Base-by-base conservation (phyloP, 2,113 vertebrate species). In the Trogon surrucura region DNA sequence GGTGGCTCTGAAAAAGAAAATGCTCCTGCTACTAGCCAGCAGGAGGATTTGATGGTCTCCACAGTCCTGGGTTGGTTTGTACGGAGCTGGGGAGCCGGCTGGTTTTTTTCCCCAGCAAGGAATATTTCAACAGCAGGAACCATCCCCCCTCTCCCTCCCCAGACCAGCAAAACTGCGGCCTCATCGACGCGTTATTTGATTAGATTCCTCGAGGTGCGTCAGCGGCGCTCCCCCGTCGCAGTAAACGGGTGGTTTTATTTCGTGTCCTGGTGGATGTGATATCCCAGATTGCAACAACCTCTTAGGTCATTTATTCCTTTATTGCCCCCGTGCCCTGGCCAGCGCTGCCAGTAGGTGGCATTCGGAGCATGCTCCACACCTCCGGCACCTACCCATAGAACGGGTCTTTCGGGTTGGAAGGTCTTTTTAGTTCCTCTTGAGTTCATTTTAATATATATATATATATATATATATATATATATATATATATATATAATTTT, bases 271-370 rank as follows among this genome's bases (percentile, higher is more conserved):
- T 1, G 14, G 1, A 3, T 8, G 51, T 21, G 15, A 41, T 7
- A 0, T 2, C 38, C 50, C 34, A 18, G 34, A 4, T 27, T 17
- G 21, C 38, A 11, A 0, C 36, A 2, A 3, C 1, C 1, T 3
- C 0, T 2, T 2, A 9, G 3, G 1, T 8, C 41, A 41, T 41
- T 41, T 41, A 41, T 41, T 41, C 41, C 41, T 41, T 41, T 41
- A 41, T 41, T 41, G 41, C 41, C 41, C 41, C 41, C 10, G 41
- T 41, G 41, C 41, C 27, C 0, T 0, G 44, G 45, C 14, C 38
- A 2, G 5, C 9, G 5, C 9, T 78, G 29, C 86, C 95, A 1
- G 80, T 6, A 96, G 95, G 3, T 81, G 95, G 91, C 96, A 57
- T 7, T 2, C 34, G 1, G 19, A 30, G 70, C 77, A 0, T 1